These are phyloP conservation scores for Lacanobia oleracea DNA, from an alignment of 2,888 invertebrate species.

Conservation along the genomic window DNA sequence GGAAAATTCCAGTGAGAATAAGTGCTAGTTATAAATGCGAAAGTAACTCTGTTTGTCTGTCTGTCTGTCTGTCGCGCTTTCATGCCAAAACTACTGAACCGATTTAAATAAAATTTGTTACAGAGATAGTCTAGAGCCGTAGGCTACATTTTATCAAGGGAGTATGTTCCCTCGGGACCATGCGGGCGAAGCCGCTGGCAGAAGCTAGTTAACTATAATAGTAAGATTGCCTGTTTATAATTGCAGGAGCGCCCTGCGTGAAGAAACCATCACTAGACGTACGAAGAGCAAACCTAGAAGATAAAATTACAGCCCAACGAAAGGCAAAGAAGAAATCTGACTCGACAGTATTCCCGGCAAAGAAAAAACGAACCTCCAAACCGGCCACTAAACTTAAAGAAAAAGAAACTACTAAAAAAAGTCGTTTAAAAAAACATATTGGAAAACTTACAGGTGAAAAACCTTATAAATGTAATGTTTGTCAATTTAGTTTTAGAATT, in stretches of 20 bases:
- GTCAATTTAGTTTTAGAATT: constrained; percentile 17
- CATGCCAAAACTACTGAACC: too few species aligned
- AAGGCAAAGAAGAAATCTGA: not conserved
- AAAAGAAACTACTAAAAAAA: not conserved
- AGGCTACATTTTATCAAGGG: too few species aligned
- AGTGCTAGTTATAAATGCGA: too few species aligned
- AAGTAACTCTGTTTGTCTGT: too few species aligned
- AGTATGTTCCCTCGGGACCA: too few species aligned
- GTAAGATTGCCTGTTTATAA: not conserved
- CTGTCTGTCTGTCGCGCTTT: too few species aligned
- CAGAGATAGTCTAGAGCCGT: too few species aligned
- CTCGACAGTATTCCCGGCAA: not conserved
- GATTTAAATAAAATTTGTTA: too few species aligned
- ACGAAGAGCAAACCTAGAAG: not conserved
- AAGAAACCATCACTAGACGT: not conserved
- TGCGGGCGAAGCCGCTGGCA: too few species aligned
- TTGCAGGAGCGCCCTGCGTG: not conserved
- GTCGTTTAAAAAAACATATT: not conserved
- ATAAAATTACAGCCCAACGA: not conserved
- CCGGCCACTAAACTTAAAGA: not conserved
- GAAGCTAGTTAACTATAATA: too few species aligned
- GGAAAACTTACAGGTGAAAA: constrained; percentile 3
- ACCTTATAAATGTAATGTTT: constrained; percentile 14
- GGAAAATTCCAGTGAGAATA: too few species aligned
- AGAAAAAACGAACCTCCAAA: not conserved